Conservation (phyloP, 2,113 vertebrate genomes). For the Calyptommatus sinebrachiatus region DNA sequence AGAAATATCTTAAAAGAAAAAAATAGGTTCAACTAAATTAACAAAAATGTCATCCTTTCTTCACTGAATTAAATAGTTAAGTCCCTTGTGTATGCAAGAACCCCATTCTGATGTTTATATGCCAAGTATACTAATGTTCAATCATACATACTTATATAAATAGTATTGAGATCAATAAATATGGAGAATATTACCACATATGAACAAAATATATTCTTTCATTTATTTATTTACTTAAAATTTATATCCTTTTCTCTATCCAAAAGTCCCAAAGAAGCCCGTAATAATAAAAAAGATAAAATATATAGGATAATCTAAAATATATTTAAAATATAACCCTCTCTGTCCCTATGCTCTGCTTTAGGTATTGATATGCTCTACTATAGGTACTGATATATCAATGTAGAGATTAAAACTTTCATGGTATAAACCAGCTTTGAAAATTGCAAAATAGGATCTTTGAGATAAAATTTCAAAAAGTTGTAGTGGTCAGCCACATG, state of each 20-base stretch:
- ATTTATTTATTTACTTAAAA: no score
- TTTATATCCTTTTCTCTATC: no score
- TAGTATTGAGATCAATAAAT: background rate
- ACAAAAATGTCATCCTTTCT: background rate
- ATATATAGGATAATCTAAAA: no score
- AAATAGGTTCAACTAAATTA: background rate
- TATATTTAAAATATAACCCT: no score
- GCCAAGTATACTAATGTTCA: background rate
- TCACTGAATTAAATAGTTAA: no score
- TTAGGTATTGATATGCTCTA: background rate
- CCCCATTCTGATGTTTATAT: background rate
- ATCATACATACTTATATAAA: background rate
- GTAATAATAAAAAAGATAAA: no score
- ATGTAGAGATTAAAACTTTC: background rate
- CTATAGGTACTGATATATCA: background rate
- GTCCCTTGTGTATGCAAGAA: background rate
- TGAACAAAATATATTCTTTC: background rate
- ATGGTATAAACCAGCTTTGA: background rate
- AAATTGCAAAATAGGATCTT: background rate
- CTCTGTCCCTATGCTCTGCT: no score
- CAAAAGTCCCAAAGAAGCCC: no score
- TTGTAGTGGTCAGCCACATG: background rate
- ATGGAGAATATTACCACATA: background rate
- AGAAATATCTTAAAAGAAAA: background rate
- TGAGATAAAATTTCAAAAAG: background rate